Percentiles rank a stretch among this genome's conserved stretches.
Conservation (phyloP, 2,888 invertebrate species). For the Acrocera orbiculus region DNA sequence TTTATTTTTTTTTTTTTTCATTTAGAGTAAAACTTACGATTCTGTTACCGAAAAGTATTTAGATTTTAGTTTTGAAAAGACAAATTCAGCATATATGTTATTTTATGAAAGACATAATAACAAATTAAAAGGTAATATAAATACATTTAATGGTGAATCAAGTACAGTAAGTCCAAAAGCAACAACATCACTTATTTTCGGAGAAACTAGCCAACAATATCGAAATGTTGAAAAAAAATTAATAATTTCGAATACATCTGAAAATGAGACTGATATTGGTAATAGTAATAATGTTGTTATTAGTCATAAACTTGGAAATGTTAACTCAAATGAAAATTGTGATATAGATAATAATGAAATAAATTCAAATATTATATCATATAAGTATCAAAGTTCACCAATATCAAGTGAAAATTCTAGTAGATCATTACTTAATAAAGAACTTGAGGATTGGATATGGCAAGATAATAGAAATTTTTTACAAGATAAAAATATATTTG, state of each 20-base stretch:
- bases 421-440: slow-evolving; percentile 32
- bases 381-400: background rate
- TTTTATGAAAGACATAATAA: slow-evolving; percentile 67
- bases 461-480: slow-evolving; percentile 91
- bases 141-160: slow-evolving; percentile 9
- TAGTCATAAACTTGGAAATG: too few relatives aligned
- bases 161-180: slow-evolving; percentile 3
- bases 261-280: slow-evolving; percentile 13
- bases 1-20: slow-evolving; percentile 3
- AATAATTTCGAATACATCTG: slow-evolving; percentile 4
- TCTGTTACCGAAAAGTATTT: slow-evolving; percentile 92
- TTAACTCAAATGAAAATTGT: slow-evolving; percentile 20
- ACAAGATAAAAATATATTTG: slow-evolving; percentile 89
- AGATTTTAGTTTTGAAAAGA: slow-evolving; percentile 95
- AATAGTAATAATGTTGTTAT: slow-evolving; percentile 9
- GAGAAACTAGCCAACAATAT: background rate
- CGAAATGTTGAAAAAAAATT: slow-evolving; percentile 1
- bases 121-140: slow-evolving; percentile 14
- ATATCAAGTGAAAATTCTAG: slow-evolving; percentile 11
- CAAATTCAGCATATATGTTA: slow-evolving; percentile 93
- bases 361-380: slow-evolving; percentile 6
- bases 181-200: background rate
- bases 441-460: slow-evolving; percentile 92
- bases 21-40: slow-evolving; percentile 88
- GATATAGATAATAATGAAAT: slow-evolving; percentile 23